Evolutionary conservation across 2,888 invertebrate species (phyloP).

Genomic region (Pristionchus mayeri): DNA sequence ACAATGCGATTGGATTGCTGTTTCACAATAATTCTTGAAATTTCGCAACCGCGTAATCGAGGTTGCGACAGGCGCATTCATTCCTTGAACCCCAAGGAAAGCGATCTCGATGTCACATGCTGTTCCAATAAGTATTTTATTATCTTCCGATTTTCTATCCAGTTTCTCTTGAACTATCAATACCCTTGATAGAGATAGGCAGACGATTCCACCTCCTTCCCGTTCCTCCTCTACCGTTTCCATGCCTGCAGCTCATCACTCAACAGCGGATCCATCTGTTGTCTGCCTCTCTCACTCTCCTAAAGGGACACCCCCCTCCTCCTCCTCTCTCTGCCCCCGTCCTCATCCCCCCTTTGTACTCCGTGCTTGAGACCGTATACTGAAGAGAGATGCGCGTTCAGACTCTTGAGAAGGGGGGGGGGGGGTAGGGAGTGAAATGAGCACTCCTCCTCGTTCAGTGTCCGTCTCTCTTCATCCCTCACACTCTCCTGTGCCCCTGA

Average conservation of each 20-base stretch:
- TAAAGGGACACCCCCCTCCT: background rate
- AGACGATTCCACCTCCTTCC: background rate
- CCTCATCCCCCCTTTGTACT: slow-evolving; percentile 9
- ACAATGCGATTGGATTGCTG: too few relatives aligned
- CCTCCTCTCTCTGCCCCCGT: background rate
- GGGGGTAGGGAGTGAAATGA: background rate
- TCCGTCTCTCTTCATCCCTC: background rate
- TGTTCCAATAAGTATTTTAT: too few relatives aligned
- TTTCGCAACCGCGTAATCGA: too few relatives aligned
- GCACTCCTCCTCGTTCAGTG: background rate
- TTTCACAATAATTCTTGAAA: too few relatives aligned
- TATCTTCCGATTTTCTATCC: background rate
- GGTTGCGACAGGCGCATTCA: background rate
- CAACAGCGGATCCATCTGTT: slow-evolving; percentile 8
- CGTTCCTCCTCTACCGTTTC: background rate
- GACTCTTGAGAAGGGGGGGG: background rate
- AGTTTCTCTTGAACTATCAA: too few relatives aligned
- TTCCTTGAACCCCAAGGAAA: too few relatives aligned
- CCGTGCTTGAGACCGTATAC: background rate
- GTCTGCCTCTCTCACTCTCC: background rate
- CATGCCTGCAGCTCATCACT: slow-evolving; percentile 15
- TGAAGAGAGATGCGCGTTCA: slow-evolving; percentile 3
- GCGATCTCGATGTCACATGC: background rate
- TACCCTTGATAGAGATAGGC: too few relatives aligned
- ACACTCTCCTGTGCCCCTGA: background rate